A percentile compares a stretch with the other conserved stretches of the same genome.
Evolutionary conservation across 2,888 invertebrate genomes (phyloP).

Genomic region (Erebia aethiops): DNA sequence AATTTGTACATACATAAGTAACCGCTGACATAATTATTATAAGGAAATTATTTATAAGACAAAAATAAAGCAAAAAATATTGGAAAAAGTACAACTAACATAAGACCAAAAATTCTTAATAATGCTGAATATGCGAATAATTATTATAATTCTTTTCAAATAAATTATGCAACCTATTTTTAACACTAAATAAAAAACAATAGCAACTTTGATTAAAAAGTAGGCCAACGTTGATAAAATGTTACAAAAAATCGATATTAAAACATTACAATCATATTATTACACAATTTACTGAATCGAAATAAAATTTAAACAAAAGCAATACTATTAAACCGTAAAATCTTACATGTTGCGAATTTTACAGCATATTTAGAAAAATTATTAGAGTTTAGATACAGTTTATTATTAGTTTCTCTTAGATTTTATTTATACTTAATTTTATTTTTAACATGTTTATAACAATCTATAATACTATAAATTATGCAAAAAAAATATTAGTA

Average conservation of each 20-base stretch:
- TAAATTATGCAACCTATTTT: background rate
- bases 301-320: constrained; percentile 13
- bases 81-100: too few species aligned
- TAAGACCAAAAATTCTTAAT: too few species aligned
- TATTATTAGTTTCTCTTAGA: constrained; percentile 15
- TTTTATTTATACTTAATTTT: constrained; percentile 22
- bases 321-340: background rate
- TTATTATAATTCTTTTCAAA: background rate
- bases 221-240: constrained; percentile 16
- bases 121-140: too few species aligned
- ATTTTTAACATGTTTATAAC: background rate
- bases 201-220: constrained; percentile 17
- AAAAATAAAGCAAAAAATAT: too few species aligned
- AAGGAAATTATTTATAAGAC: too few species aligned
- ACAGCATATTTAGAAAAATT: background rate
- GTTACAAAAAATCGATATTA: background rate
- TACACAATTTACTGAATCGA: background rate
- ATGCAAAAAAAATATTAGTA: too few species aligned
- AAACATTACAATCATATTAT: background rate
- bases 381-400: background rate
- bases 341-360: constrained; percentile 1
- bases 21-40: too few species aligned
- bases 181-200: constrained; percentile 19
- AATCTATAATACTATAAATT: too few species aligned
- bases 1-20: too few species aligned